Evolutionary conservation across 2,797 vertebrate species (phyloP), one percentile per base, ranked within the genome.

Genomic region (Acipenser transmontanus): DNA sequence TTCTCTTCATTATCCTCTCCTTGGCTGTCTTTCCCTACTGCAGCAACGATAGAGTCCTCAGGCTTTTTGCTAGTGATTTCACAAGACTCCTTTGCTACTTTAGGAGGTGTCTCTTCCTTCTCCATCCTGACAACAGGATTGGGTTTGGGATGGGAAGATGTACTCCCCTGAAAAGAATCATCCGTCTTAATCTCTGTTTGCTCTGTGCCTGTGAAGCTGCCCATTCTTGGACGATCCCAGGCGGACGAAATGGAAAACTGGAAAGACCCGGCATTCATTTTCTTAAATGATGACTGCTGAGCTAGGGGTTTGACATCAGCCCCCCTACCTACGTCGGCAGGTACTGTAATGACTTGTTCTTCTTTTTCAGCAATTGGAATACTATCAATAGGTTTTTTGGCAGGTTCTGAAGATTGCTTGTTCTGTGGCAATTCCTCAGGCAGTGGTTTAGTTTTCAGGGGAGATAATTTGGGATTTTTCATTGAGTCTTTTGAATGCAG

Each of bases 201-300:
- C 70, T 87, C 85, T 49, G 80, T 73, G 12, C 75, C 83, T 7
- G 81, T 81, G 14, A 94, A 84, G 70, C 89, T 91, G 73, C 81
- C 77, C 0, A 87, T 82, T 52, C 81, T 85, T 1, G 88, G 82
- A 71, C 91, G 88, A 7, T 76, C 87, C 70, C 81, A 77, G 59
- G 88, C 80, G 6, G 88, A 81, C n/a, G 85, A 88, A 61, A 92
- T 77, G 0, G 86, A 92, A 75, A 92, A 89, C 70, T 79, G 74
- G 71, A 85, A 84, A 8, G 87, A 87, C 7, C 78, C 84, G 20
- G 70, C 13, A 1, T 70, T 11, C 2, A 79, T 73, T 77, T 80
- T 82, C 65, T 77, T 73, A 2, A 74, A 72, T 8, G 50, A 49
- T 8, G 34, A 17, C n/a, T 34, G 83, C 34, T 66, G 20, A 70